phyloP scores from a whole-genome alignment of 2,797 vertebrate genomes.

The Lagocephalus sceleratus region DNA sequence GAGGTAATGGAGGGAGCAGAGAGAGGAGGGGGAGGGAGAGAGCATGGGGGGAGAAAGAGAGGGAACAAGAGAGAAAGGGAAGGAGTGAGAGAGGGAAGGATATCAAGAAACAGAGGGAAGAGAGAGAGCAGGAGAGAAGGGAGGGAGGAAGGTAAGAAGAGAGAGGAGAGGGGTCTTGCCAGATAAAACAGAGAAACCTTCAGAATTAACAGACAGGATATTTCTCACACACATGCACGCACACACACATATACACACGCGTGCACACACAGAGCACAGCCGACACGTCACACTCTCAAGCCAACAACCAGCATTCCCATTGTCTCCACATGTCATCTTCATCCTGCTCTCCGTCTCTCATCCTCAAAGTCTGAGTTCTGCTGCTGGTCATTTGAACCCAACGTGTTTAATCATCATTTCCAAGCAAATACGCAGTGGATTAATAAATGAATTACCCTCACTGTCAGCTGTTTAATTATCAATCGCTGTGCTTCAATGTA shows the following conservation, averaged over 20 bases:
- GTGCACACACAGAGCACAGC: slow-evolving; percentile 31
- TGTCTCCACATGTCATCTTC: slow-evolving; percentile 59
- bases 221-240: slow-evolving; percentile 29
- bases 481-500: slow-evolving; percentile 60
- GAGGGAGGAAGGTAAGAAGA: slow-evolving; percentile 16
- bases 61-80: slow-evolving; percentile 3
- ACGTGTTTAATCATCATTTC: slow-evolving; percentile 62
- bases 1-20: slow-evolving; percentile 1
- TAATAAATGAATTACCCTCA: slow-evolving; percentile 76
- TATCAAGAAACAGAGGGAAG: slow-evolving; percentile 23
- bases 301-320: slow-evolving; percentile 35
- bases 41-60: neutral
- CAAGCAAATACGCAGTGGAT: slow-evolving; percentile 66
- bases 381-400: slow-evolving; percentile 51
- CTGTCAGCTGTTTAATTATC: slow-evolving; percentile 67
- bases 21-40: slow-evolving; percentile 1
- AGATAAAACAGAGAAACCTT: slow-evolving; percentile 61
- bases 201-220: slow-evolving; percentile 45
- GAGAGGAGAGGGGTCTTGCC: slow-evolving; percentile 24
- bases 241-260: slow-evolving; percentile 15
- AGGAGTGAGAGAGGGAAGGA: slow-evolving; percentile 12
- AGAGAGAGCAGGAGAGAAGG: slow-evolving; percentile 17
- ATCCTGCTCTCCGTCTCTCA: slow-evolving; percentile 40
- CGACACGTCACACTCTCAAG: slow-evolving; percentile 45
- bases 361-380: slow-evolving; percentile 22